These are phyloP conservation scores for Coptodon bakossiorum DNA, from an alignment of 2,113 vertebrate genomes.

Conservation along the genomic window DNA sequence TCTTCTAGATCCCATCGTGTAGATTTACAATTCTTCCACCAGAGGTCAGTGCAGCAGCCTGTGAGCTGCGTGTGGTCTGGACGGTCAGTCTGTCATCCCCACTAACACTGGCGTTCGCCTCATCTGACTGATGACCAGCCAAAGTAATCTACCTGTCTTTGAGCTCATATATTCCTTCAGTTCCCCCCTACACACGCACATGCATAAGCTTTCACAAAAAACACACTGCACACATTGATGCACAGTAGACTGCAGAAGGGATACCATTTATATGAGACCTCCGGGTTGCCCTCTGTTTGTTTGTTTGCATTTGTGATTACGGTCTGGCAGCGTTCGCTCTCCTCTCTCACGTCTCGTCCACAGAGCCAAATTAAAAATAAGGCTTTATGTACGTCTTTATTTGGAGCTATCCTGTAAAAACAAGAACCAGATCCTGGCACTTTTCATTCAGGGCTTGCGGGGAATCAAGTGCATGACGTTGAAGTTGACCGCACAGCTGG, in stretches of 20 bases:
- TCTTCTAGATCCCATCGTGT: not conserved
- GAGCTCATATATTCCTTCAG: constrained; percentile 11
- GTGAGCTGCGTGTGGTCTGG: constrained; percentile 43
- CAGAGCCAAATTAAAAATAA: constrained; percentile 32
- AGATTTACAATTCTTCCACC: constrained; percentile 18
- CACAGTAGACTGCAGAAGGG: constrained; percentile 44
- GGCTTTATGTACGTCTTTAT: constrained; percentile 48
- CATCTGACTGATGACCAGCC: constrained; percentile 47
- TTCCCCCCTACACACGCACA: not conserved
- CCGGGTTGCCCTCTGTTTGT: constrained; percentile 48
- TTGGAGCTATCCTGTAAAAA: constrained; percentile 43
- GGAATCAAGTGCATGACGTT: constrained; percentile 3
- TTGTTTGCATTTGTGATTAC: constrained; percentile 68
- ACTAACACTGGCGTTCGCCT: not conserved
- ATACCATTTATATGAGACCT: constrained; percentile 60
- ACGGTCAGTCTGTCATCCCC: constrained; percentile 40
- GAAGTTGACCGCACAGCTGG: not conserved
- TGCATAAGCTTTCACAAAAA: not conserved
- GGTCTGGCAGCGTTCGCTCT: constrained; percentile 46
- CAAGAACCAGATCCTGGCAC: constrained; percentile 22
- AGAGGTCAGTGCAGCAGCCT: constrained; percentile 50
- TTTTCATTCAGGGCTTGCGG: constrained; percentile 10
- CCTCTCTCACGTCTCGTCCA: constrained; percentile 43
- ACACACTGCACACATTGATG: constrained; percentile 63
- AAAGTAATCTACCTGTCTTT: constrained; percentile 58